Conservation (phyloP, 1,140 invertebrate species). For the Drosophila athabasca region DNA sequence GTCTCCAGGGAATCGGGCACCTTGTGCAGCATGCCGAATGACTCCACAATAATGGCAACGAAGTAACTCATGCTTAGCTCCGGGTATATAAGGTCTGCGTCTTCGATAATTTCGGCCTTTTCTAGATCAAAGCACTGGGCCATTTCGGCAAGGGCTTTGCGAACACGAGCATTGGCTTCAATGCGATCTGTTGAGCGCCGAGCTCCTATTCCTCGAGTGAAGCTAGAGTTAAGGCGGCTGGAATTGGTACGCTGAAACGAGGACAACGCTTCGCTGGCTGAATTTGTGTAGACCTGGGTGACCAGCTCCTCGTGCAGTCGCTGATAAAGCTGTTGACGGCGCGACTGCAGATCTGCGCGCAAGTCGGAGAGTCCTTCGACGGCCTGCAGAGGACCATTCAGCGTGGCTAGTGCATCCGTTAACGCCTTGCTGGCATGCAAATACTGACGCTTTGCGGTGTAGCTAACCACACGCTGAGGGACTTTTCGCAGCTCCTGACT, state of each 20-base stretch:
- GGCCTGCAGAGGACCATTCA: constrained; percentile 89
- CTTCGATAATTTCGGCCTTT: constrained; percentile 85
- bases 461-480: constrained; percentile 89
- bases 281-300: constrained; percentile 89
- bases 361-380: constrained; percentile 93
- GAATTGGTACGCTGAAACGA: constrained; percentile 87
- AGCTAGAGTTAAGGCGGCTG: constrained; percentile 85
- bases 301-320: constrained; percentile 90
- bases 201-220: constrained; percentile 85
- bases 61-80: constrained; percentile 89
- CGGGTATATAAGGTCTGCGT: constrained; percentile 86
- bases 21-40: constrained; percentile 92
- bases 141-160: constrained; percentile 84
- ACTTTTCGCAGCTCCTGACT: constrained; percentile 92
- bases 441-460: constrained; percentile 91
- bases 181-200: constrained; percentile 85
- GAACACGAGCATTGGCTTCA: constrained; percentile 82
- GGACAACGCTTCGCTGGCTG: constrained; percentile 85
- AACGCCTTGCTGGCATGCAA: constrained; percentile 93
- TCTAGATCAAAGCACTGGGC: constrained; percentile 77
- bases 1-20: constrained; percentile 93
- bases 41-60: constrained; percentile 93
- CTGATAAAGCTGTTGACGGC: constrained; percentile 89
- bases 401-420: constrained; percentile 88
- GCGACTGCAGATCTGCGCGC: constrained; percentile 88